Evolutionary conservation across 2,797 vertebrate species (phyloP), one percentile per base, ranked within the genome.

Genomic region (Megaceryle alcyon): DNA sequence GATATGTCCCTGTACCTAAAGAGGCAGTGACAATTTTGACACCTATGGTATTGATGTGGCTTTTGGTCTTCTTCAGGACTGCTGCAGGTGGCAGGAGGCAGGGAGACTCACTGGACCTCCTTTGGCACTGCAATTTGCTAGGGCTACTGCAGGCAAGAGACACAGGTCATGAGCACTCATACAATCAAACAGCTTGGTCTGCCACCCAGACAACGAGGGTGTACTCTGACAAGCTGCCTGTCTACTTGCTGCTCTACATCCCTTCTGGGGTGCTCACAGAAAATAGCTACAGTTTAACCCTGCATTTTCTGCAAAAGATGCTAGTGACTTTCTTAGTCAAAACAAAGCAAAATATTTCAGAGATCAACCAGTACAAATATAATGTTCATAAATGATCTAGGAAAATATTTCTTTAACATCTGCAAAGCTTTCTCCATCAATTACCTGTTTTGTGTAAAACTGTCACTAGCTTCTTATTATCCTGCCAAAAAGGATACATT

Each of bases 391-490:
- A 94, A 85, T 71, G 4, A 87, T 80, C 28, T 70, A 44, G n/a
- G 75, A 46, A 92, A 91, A 92, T 17, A 88, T 25, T 33, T 17
- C 22, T 75, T 70, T 80, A 31, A 60, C 51, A 76, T 31, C 44
- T 70, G 68, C 39, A 94, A 86, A 68, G 54, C 33, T 76, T 93
- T 83, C 94, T 73, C 37, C 43, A 75, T 60, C 23, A 48, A 89
- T 77, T 83, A 73, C 35, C 89, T 89, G 65, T 82, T 91, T 90
- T 90, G 68, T 51, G 81, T 91, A 95, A 94, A 92, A 91, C 87
- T 95, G 88, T 93, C 97, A 90, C 59, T 82, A 61, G 20, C 65
- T 95, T 94, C 87, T 94, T 88, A 96, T 94, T 86, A 96, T 49
- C 44, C 28, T 94, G 75, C 48, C 35, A 91, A 78, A 88, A 95